Evolutionary conservation across 92 coral and sea anemone species (phyloP).

Genomic region (Epizoanthus illoricatus): DNA sequence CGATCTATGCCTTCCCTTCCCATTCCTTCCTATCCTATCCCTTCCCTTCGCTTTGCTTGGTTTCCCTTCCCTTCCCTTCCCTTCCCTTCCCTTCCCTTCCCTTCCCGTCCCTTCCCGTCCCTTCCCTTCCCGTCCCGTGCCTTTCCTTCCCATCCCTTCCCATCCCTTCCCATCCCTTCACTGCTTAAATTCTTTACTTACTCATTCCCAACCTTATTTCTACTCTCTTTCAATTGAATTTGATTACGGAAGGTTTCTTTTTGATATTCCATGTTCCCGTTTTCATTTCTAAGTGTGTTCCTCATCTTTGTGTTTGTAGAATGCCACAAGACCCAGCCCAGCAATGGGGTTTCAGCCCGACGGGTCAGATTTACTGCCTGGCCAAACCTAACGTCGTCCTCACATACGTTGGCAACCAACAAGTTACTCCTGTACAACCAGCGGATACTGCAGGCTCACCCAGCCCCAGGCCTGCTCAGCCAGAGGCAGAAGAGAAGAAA

Average conservation of each 20-base stretch:
- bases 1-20: too few species aligned
- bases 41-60: too few species aligned
- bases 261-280: neutral
- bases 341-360: conserved; percentile 87
- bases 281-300: neutral
- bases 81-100: too few species aligned
- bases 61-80: too few species aligned
- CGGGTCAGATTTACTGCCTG: conserved; percentile 86
- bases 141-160: too few species aligned
- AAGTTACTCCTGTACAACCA: conserved; percentile 37
- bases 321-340: conserved; percentile 60
- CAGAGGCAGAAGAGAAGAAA: conserved; percentile 39
- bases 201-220: neutral
- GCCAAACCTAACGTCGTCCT: conserved; percentile 78
- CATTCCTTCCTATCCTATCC: too few species aligned
- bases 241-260: neutral
- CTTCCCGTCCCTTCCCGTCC: too few species aligned
- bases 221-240: neutral
- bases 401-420: conserved; percentile 60
- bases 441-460: neutral
- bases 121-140: too few species aligned
- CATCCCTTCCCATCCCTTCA: too few species aligned
- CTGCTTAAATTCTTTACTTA: too few species aligned
- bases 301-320: conserved; percentile 39
- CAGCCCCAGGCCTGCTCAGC: neutral